Base-by-base conservation (phyloP, 2,888 invertebrate genomes). In the Ennomos erosarius region DNA sequence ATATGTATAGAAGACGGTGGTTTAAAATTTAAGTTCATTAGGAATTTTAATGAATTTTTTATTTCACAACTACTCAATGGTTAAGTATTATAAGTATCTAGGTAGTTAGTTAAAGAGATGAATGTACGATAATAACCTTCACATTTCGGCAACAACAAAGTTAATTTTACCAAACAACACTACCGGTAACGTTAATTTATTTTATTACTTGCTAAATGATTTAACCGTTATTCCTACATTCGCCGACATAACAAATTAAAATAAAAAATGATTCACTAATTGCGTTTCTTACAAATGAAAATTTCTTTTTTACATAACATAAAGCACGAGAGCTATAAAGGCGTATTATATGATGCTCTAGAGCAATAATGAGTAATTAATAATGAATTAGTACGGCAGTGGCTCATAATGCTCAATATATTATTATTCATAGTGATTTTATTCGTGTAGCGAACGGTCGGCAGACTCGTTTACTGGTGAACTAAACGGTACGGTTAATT, bases 401-500 rank as follows among this genome's bases (percentile, higher is more conserved):
- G 60, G 61, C 59, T 71, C 62, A 64, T 75, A 76, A 69, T 71
- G 64, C 65, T 61, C 73, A 70, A 73, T 75, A 74, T 74, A 73
- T 75, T 78, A 72, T 76, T 78, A 81, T 81, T 81, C 74, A 79
- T 75, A 67, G 74, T 64, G 70, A 77, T 77, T 78, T 74, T 73
- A 75, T 78, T 74, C 75, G 74, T 74, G 75, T 74, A 60, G 65
- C 66, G 70, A 74, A 75, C 66, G 69, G 53, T 49, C 8, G 52
- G 57, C 65, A 74, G 75, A 79, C 79, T 76, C 82, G 81, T 81
- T 87, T 82, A 85, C 76, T 72, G 68, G 64, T 74, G 77, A 81
- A 86, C 88, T 90, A 90, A 90, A 90, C 84, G 85, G 84, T 82
- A 78, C 75, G 77, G 78, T 85, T 88, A 89, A 89, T 90, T 87